Percentiles rank a stretch among this genome's conserved stretches.
phyloP scores from a whole-genome alignment of 2,888 invertebrate species.

The Thymelicus acteon region DNA sequence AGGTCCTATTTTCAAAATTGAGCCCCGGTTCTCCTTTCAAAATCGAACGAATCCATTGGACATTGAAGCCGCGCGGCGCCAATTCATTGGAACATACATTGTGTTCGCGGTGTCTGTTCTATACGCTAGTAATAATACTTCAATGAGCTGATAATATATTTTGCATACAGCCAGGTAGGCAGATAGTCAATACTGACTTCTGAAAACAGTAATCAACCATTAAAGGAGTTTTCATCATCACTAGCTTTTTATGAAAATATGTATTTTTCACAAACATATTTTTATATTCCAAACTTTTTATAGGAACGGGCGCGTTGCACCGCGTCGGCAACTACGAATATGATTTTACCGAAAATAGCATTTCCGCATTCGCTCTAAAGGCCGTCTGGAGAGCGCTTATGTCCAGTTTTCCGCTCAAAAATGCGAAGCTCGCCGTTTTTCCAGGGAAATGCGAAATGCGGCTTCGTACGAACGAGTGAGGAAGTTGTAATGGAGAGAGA shows the following conservation, averaged over 20 bases:
- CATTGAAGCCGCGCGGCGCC: too few species aligned
- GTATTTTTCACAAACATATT: background rate
- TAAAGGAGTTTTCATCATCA: background rate
- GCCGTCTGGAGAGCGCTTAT: conserved; percentile 33
- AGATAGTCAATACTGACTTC: too few species aligned
- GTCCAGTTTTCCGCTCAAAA: conserved; percentile 32
- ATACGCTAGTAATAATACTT: too few species aligned
- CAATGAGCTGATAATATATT: too few species aligned
- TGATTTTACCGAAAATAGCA: conserved; percentile 30
- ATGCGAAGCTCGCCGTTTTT: conserved; percentile 27
- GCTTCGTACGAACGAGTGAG: conserved; percentile 2
- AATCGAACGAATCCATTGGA: too few species aligned
- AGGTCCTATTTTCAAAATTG: too few species aligned
- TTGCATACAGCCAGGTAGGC: too few species aligned
- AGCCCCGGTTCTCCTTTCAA: too few species aligned
- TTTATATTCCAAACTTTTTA: conserved; percentile 4
- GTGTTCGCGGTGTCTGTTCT: too few species aligned
- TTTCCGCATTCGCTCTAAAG: conserved; percentile 16
- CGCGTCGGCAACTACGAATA: conserved; percentile 21
- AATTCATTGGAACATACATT: too few species aligned
- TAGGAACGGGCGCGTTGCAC: conserved; percentile 8
- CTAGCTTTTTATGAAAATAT: conserved; percentile 7
- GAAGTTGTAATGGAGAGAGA: conserved; percentile 32
- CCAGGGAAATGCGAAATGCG: conserved; percentile 31
- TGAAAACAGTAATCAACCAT: too few species aligned